These are phyloP conservation scores for Tholera decimalis DNA, from an alignment of 2,888 invertebrate species.

Conservation along the genomic window DNA sequence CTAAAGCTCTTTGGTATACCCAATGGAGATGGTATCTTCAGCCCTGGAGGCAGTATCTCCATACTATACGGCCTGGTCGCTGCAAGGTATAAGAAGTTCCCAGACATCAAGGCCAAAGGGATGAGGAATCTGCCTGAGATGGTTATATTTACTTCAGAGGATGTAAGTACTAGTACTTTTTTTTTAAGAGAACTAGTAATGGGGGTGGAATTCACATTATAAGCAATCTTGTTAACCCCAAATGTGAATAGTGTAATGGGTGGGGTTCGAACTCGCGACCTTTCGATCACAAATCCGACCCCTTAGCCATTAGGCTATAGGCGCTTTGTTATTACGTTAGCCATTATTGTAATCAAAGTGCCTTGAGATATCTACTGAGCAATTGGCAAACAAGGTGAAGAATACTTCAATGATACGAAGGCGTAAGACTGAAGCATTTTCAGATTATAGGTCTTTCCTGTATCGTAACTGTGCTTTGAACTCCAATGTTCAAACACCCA, in stretches of 20 bases:
- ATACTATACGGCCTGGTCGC: constrained; percentile 95
- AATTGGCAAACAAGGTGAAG: not conserved
- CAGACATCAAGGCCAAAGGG: constrained; percentile 93
- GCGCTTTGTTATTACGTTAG: too few relatives aligned
- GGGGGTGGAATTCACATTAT: too few relatives aligned
- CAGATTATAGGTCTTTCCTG: not conserved
- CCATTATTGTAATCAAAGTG: not conserved
- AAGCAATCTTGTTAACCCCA: too few relatives aligned
- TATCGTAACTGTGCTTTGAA: too few relatives aligned
- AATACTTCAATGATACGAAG: not conserved
- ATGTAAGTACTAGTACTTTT: constrained; percentile 90
- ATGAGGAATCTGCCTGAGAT: constrained; percentile 92
- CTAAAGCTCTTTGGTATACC: constrained; percentile 92
- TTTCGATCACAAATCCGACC: too few relatives aligned
- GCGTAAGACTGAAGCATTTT: not conserved
- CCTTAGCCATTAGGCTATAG: too few relatives aligned
- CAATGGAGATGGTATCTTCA: constrained; percentile 94
- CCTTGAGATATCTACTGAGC: not conserved
- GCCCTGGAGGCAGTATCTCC: constrained; percentile 95
- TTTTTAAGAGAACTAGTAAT: too few relatives aligned
- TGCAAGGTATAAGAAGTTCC: constrained; percentile 93
- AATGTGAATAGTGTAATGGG: too few relatives aligned
- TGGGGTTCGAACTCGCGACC: too few relatives aligned
- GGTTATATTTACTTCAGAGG: constrained; percentile 94
- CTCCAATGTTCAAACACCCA: too few relatives aligned